Evolutionary conservation across 2,113 vertebrate genomes (phyloP), one percentile per base, ranked within the genome.

Genomic region (Pterocles orientalis): DNA sequence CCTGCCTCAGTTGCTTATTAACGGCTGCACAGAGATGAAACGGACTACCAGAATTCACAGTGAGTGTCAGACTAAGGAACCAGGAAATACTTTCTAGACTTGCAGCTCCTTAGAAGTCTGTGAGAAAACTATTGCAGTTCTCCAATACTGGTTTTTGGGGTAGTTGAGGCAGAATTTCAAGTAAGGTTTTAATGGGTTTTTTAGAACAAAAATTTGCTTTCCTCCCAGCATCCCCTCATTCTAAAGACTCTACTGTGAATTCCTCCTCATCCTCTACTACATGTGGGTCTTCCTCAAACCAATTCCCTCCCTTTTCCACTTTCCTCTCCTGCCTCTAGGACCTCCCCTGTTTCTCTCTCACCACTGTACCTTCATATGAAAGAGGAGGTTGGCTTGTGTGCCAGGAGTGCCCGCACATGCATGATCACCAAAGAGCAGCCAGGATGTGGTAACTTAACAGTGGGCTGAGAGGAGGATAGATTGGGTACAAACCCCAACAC

Each of bases 61-160:
- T 90, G 69, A 61, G 50, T 93, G 43, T 94, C 87, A 45, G 92
- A 79, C 10, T 53, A 75, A 92, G 62, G 64, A 95, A 58, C 77
- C 28, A 90, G n/a, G n/a, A 86, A 70, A 47, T 85, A 43, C 6
- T 72, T 82, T 80, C 10, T 50, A 4, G 11, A 51, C 34, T 24
- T 71, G 33, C 25, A 83, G 82, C 75, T 82, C 4, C 62, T 69
- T 77, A 43, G 10, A 50, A 81, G 20, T 56, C n/a, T 28, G 0
- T 64, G 53, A 75, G 72, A 43, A 72, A 73, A 86, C 47, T 41
- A 18, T 12, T 41, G 29, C 57, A 51, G 10, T 58, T 90, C 29
- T 83, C 31, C 54, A 31, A 3, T 69, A 53, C 23, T 82, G 31
- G 0, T 8, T 54, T 75, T 75, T 39, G 60, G 41, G 60, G 25